phyloP scores from a whole-genome alignment of 1,140 invertebrate species.

The Nephotettix cincticeps region DNA sequence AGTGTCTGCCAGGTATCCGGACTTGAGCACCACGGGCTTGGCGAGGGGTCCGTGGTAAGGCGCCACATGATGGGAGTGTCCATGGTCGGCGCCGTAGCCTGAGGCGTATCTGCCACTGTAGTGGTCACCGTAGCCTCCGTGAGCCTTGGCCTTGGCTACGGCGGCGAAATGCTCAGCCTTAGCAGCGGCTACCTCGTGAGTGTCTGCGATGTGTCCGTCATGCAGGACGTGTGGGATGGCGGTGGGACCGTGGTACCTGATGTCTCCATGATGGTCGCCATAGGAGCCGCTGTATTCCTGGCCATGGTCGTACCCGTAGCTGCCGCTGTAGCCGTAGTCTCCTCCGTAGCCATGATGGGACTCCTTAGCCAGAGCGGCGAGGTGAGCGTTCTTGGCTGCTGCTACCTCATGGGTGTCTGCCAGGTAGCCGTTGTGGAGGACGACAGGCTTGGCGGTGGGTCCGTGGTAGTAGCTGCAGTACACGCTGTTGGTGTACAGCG shows the following conservation, averaged over 20 bases:
- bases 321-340: too few species aligned
- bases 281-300: background rate
- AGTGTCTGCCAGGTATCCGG: conserved; percentile 32
- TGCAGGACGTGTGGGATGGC: background rate
- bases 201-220: conserved; percentile 30
- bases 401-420: conserved; percentile 35
- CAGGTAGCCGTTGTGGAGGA: conserved; percentile 25
- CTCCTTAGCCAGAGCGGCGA: conserved; percentile 26
- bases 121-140: conserved; percentile 22
- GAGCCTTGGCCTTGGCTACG: conserved; percentile 26
- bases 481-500: too few species aligned
- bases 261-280: background rate
- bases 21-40: conserved; percentile 25
- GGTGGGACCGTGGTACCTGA: background rate
- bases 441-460: conserved; percentile 21
- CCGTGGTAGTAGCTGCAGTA: conserved; percentile 24
- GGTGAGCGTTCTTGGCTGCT: conserved; percentile 37
- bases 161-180: conserved; percentile 35
- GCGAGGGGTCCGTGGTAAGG: conserved; percentile 26
- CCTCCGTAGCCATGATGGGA: background rate
- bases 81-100: background rate
- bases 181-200: conserved; percentile 36
- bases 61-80: background rate
- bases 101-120: background rate
- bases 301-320: background rate